Percentiles rank a stretch among this genome's conserved stretches.
Evolutionary conservation across 2,113 vertebrate genomes (phyloP).

Genomic region (Gadus macrocephalus): DNA sequence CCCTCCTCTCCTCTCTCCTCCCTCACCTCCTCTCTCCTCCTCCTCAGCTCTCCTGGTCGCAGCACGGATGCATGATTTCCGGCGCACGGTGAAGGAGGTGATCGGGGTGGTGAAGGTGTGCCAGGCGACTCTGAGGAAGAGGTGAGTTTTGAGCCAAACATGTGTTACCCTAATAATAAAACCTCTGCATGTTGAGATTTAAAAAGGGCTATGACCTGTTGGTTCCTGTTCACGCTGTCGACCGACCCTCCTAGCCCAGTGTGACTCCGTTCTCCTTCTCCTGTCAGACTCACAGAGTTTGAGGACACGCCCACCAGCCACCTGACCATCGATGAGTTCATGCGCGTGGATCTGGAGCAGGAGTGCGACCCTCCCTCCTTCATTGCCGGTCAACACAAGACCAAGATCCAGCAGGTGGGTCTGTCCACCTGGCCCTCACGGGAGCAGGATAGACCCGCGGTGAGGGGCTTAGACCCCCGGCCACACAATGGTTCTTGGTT

Average conservation of each 20-base stretch:
- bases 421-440: no score
- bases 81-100: constrained; percentile 92
- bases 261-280: no score
- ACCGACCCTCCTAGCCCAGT: no score
- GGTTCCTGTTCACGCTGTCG: not conserved
- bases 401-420: constrained; percentile 85
- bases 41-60: constrained; percentile 89
- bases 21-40: no score
- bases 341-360: constrained; percentile 91
- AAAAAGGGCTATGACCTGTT: no score
- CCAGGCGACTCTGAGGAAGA: constrained; percentile 94
- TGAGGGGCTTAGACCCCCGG: no score
- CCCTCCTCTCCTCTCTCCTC: not conserved
- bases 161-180: no score
- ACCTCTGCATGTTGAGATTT: no score
- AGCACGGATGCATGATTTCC: constrained; percentile 97
- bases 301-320: constrained; percentile 97
- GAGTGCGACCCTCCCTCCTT: constrained; percentile 97
- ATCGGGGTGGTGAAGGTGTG: constrained; percentile 98
- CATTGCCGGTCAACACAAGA: constrained; percentile 83
- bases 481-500: no score
- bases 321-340: constrained; percentile 96
- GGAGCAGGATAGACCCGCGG: no score
- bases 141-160: constrained; percentile 68
- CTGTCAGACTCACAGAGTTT: constrained; percentile 87